Percentiles rank a stretch among this genome's conserved stretches.
These are phyloP conservation scores for Ceratosolen fusciceps DNA, from an alignment of 1,140 invertebrate genomes.

Conservation along the genomic window DNA sequence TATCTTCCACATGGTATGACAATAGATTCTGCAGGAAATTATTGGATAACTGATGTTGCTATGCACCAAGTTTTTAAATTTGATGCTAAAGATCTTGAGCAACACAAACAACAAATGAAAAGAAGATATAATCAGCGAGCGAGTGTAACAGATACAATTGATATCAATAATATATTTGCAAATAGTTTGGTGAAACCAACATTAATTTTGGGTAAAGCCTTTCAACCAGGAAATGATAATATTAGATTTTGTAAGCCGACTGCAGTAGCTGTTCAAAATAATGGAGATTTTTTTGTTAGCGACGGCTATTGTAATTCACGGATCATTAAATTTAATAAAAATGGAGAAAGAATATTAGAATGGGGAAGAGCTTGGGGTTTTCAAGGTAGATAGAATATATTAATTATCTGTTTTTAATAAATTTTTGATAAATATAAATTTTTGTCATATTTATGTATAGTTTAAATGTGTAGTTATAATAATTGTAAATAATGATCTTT, in stretches of 20 bases:
- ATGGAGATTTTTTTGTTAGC: constrained; percentile 92
- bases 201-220: constrained; percentile 61
- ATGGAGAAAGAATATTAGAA: constrained; percentile 78
- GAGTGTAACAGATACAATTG: constrained; percentile 10
- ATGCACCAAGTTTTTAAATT: constrained; percentile 93
- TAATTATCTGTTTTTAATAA: background rate
- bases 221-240: constrained; percentile 85
- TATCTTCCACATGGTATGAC: constrained; percentile 95
- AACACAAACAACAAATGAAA: constrained; percentile 53
- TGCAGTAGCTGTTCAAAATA: constrained; percentile 85
- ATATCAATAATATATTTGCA: constrained; percentile 52
- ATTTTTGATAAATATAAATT: background rate
- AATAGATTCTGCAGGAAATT: constrained; percentile 85
- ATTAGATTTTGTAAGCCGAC: constrained; percentile 94
- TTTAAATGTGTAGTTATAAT: too few relatives aligned
- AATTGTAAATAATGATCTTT: too few relatives aligned
- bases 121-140: constrained; percentile 44
- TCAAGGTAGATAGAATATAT: constrained; percentile 48
- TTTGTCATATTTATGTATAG: constrained; percentile 11
- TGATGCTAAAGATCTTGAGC: constrained; percentile 65
- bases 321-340: constrained; percentile 85
- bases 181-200: constrained; percentile 61
- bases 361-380: constrained; percentile 74
- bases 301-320: constrained; percentile 96
- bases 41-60: constrained; percentile 94